These are phyloP conservation scores for Mycteria americana DNA, from an alignment of 2,797 vertebrate species.

Conservation along the genomic window DNA sequence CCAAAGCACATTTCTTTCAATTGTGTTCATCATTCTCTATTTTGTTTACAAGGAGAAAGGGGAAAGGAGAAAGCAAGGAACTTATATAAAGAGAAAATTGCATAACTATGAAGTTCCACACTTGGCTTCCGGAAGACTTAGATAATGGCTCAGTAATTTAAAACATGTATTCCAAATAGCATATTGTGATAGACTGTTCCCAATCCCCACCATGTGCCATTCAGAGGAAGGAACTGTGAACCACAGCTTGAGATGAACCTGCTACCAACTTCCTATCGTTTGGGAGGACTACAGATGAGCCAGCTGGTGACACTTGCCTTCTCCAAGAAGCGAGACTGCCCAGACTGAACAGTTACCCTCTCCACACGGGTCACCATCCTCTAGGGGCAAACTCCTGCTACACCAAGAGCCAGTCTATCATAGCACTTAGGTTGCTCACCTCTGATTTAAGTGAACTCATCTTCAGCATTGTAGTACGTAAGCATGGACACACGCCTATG, in stretches of 20 bases:
- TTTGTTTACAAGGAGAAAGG: background rate
- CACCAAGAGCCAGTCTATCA: background rate
- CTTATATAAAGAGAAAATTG: background rate
- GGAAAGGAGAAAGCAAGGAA: background rate
- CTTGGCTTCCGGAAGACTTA: background rate
- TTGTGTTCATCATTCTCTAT: background rate
- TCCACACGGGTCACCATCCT: rapidly evolving
- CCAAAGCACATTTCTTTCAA: background rate
- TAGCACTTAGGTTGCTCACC: background rate
- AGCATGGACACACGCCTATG: background rate
- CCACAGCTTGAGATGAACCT: background rate
- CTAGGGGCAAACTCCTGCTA: background rate
- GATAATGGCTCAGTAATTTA: background rate
- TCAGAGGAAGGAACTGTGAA: conserved; percentile 1
- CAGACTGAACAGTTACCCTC: background rate
- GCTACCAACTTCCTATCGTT: background rate
- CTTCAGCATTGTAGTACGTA: background rate
- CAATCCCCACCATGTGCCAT: background rate
- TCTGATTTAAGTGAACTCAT: background rate
- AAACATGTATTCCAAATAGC: background rate
- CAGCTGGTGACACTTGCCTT: background rate
- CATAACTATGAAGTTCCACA: background rate
- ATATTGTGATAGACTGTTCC: background rate
- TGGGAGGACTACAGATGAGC: background rate
- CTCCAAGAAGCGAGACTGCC: background rate